These are phyloP conservation scores for Micronisus gabar DNA, from an alignment of 2,113 vertebrate genomes.

Conservation along the genomic window DNA sequence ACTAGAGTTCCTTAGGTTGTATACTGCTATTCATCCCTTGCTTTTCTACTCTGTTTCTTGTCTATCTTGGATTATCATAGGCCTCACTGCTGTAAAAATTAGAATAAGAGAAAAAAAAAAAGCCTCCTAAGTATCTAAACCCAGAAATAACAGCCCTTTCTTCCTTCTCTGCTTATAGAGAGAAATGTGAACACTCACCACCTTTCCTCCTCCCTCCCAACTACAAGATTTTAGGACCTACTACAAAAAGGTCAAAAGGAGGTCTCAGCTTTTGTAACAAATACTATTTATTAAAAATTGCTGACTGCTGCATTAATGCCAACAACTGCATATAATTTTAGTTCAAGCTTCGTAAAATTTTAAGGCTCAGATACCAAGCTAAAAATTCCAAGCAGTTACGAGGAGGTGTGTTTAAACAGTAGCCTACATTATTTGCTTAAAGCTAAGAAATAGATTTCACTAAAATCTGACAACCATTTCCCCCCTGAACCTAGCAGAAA, in stretches of 20 bases:
- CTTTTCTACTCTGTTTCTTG: not conserved
- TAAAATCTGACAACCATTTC: constrained; percentile 41
- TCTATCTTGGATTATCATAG: not conserved
- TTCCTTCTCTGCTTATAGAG: not conserved
- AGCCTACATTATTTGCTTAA: constrained; percentile 55
- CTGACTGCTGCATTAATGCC: constrained; percentile 62
- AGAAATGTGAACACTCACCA: constrained; percentile 45
- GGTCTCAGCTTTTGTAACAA: constrained; percentile 51
- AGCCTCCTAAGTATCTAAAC: not conserved
- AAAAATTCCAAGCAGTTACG: constrained; percentile 55
- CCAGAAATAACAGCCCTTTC: constrained; percentile 38
- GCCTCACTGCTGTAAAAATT: not conserved
- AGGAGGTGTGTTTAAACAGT: constrained; percentile 57
- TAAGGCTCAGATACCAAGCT: constrained; percentile 52
- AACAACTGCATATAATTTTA: constrained; percentile 68
- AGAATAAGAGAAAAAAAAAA: not conserved
- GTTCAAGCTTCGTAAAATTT: constrained; percentile 61
- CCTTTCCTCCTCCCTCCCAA: not conserved
- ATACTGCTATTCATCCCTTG: not conserved
- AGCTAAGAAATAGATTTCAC: constrained; percentile 53
- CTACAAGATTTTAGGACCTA: constrained; percentile 27
- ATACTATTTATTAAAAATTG: constrained; percentile 58
- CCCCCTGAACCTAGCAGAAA: constrained; percentile 10
- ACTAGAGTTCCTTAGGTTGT: not conserved
- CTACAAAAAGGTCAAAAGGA: not conserved